phyloP scores from a whole-genome alignment of 2,888 invertebrate genomes.

The Chrysotoxum bicinctum region DNA sequence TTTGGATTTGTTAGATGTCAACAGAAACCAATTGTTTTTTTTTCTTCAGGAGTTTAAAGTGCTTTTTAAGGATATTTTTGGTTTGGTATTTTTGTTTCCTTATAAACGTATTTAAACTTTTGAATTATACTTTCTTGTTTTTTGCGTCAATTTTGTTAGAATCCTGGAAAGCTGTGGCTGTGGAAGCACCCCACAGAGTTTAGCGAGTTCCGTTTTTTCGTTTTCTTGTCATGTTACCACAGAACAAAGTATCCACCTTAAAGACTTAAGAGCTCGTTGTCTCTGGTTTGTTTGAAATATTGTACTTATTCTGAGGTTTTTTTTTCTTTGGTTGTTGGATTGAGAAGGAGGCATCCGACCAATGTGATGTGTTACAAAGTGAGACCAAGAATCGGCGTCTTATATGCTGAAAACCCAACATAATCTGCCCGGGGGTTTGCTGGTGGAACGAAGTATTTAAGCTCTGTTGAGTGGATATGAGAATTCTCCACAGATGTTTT shows the following conservation, averaged over 20 bases:
- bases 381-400: constrained; percentile 23
- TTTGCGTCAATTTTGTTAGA: constrained; percentile 23
- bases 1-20: constrained; percentile 51
- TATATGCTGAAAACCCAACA: constrained; percentile 3
- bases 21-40: constrained; percentile 28
- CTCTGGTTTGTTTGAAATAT: constrained; percentile 41
- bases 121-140: constrained; percentile 26
- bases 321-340: not conserved
- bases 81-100: constrained; percentile 6
- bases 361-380: constrained; percentile 48
- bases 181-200: not conserved
- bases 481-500: constrained; percentile 34
- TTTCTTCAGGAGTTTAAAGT: constrained; percentile 48
- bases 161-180: not conserved
- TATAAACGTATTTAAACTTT: constrained; percentile 59
- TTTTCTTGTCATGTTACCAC: constrained; percentile 51
- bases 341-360: constrained; percentile 11
- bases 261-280: constrained; percentile 5
- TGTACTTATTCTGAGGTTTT: constrained; percentile 30
- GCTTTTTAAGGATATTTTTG: constrained; percentile 19
- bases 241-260: constrained; percentile 28
- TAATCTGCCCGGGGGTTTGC: not conserved
- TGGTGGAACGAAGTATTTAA: not conserved
- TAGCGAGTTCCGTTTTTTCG: constrained; percentile 34
- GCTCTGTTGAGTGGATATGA: constrained; percentile 12